phyloP scores from a whole-genome alignment of 2,113 vertebrate genomes.

The Ameiurus melas region DNA sequence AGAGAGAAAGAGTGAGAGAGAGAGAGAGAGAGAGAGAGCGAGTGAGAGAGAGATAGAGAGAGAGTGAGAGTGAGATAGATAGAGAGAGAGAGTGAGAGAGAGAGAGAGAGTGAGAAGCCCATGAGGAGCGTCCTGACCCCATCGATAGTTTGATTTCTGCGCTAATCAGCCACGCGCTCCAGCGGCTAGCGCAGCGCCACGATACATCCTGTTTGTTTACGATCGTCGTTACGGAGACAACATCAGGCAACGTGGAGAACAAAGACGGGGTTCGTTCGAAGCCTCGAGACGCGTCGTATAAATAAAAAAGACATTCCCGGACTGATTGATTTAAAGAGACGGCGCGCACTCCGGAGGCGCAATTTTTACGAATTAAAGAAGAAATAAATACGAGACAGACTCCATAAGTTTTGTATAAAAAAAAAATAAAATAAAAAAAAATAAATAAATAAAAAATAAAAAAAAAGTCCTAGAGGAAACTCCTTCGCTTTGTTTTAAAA shows the following conservation, averaged over 20 bases:
- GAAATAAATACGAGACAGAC: background rate
- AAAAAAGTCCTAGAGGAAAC: slow-evolving; percentile 35
- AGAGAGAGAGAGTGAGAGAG: no score
- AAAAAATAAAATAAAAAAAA: no score
- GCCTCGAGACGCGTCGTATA: background rate
- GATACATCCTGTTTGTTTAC: background rate
- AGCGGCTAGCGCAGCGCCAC: background rate
- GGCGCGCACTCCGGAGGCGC: background rate
- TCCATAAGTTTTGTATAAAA: background rate
- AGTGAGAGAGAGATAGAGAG: no score
- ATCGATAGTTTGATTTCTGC: background rate
- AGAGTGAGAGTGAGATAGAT: no score
- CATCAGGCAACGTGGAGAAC: background rate
- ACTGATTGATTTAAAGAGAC: background rate
- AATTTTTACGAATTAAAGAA: background rate
- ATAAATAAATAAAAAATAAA: no score
- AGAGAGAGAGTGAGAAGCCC: no score
- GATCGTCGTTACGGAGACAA: no score
- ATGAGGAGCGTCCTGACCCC: no score
- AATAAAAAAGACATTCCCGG: background rate
- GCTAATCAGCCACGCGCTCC: slow-evolving; percentile 16
- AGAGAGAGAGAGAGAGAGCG: no score
- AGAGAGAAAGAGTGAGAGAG: no score
- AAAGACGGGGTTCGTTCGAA: background rate
- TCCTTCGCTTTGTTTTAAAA: slow-evolving; percentile 62